phyloP scores from a whole-genome alignment of 2,888 invertebrate species.

The Amphipoea lucens region DNA sequence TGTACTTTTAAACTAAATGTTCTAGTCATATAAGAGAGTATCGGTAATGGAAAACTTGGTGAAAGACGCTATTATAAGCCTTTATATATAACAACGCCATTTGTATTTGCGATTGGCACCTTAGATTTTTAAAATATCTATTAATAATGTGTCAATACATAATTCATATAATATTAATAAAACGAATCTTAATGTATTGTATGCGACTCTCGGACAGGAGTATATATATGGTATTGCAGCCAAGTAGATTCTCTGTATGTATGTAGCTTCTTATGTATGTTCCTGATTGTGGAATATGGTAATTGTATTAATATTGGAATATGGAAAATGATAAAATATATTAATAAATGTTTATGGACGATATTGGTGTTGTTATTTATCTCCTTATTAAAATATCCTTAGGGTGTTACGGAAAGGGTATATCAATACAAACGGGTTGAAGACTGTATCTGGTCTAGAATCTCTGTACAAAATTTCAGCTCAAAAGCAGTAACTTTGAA shows the following conservation, averaged over 20 bases:
- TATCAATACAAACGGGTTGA: too few species aligned
- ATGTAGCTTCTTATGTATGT: constrained; percentile 87
- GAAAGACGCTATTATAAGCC: constrained; percentile 90
- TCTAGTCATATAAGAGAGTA: constrained; percentile 86
- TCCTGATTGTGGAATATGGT: constrained; percentile 83
- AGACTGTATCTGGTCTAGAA: too few species aligned
- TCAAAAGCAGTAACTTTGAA: too few species aligned
- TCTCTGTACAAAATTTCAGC: too few species aligned
- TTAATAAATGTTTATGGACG: constrained; percentile 90
- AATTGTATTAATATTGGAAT: constrained; percentile 87
- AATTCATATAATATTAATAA: constrained; percentile 81
- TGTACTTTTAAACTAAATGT: constrained; percentile 86
- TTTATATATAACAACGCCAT: constrained; percentile 84
- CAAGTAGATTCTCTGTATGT: constrained; percentile 84
- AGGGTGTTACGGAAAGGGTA: too few species aligned
- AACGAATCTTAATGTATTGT: constrained; percentile 85
- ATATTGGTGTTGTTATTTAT: constrained; percentile 69
- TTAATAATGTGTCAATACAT: constrained; percentile 84
- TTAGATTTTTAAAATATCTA: constrained; percentile 84
- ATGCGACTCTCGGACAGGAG: constrained; percentile 85
- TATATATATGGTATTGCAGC: constrained; percentile 85
- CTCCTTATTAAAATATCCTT: not conserved
- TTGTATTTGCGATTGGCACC: constrained; percentile 89
- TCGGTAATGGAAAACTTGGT: constrained; percentile 88
- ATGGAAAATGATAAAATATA: constrained; percentile 88